Base-by-base conservation (phyloP, 1,140 invertebrate species). In the Asbolus verrucosus region DNA sequence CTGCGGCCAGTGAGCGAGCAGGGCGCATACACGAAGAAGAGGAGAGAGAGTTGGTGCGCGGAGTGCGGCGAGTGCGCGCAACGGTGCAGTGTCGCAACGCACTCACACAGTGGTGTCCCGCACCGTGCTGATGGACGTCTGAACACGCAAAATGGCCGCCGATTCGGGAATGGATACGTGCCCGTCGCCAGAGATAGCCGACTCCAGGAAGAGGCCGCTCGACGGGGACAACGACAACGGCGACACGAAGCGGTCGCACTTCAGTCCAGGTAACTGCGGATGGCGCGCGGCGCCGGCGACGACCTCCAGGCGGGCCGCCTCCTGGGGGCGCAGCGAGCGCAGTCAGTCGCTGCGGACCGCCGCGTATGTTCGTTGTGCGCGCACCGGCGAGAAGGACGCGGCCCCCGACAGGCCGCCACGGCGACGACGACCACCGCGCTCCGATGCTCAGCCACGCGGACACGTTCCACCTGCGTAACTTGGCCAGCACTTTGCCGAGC, bases 141-240 rank as follows among this genome's bases (percentile, higher is more conserved):
- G 70, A 74, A 70, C 63, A n/a, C 14, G 54, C 72, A 81, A 81
- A 83, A 92, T 91, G 90, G 90, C 90, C 83, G 90, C 89, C 83
- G 90, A 91, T 83, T 89, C 90, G 85, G 89, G 89, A 86, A 91
- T 91, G 89, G 89, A 91, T 86, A 90, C 90, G 85, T 91, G 89
- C 86, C 87, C 90, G 79, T 91, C 90, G 85, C 90, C 90, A 83
- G 90, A 91, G 84, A 91, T 91, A 81, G 86, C 88, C 80, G 90
- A 91, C 85, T 91, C 90, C 79, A 88, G 93, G 84, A 94, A 94
- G 87, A 88, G 93, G 81, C 93, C 93, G 69, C 87, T 94, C 77
- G 92, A 94, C 84, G 89, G 89, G 75, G 92, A 94, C 83, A 87
- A 87, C 75, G 92, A 94, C 83, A 93, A 93, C 86, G 92, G 91